These are phyloP conservation scores for Acrocephalus kingi DNA, from an alignment of 2,113 vertebrate genomes.

Conservation along the genomic window DNA sequence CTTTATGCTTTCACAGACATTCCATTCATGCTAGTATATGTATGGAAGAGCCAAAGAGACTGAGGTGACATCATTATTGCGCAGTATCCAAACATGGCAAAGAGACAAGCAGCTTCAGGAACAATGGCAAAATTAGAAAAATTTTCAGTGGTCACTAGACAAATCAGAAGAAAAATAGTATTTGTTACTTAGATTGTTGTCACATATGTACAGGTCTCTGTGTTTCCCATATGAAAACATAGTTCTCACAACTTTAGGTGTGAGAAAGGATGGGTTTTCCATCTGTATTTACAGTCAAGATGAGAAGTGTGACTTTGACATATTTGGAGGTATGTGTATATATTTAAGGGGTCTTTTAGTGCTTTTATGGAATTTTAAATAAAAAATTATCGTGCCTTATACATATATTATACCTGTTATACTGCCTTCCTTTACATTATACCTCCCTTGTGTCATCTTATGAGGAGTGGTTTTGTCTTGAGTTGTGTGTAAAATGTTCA, in stretches of 20 bases:
- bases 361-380: not conserved
- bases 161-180: not conserved
- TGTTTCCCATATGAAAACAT: not conserved
- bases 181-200: not conserved
- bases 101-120: not conserved
- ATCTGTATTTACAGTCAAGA: not conserved
- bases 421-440: not conserved
- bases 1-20: not conserved
- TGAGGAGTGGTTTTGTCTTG: not conserved
- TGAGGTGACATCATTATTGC: not conserved
- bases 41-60: not conserved
- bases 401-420: not conserved
- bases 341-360: fast-evolving
- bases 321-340: not conserved
- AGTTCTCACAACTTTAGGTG: not conserved
- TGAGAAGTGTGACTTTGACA: not conserved
- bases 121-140: not conserved
- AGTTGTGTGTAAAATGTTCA: not conserved
- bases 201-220: not conserved
- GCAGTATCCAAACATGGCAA: not conserved
- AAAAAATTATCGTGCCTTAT: not conserved
- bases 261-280: not conserved
- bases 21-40: not conserved
- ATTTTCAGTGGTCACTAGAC: not conserved
- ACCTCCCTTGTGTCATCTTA: not conserved